These are phyloP conservation scores for Oryzias woworae DNA, from an alignment of 2,113 vertebrate species.

Conservation along the genomic window DNA sequence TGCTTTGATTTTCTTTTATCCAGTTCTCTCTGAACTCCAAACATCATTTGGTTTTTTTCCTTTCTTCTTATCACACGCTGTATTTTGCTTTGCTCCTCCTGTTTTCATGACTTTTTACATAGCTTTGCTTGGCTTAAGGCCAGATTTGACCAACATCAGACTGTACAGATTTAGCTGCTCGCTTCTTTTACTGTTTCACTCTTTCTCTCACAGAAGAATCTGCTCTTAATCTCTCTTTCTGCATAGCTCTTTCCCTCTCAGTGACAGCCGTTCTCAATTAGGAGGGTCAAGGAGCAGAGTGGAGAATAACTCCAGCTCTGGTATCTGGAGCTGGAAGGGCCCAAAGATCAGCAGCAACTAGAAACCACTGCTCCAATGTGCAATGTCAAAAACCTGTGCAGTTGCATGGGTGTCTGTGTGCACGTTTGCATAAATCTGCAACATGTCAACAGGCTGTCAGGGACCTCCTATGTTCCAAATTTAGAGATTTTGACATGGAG, in stretches of 20 bases:
- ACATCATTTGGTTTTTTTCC: constrained; percentile 10
- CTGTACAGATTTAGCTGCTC: constrained; percentile 32
- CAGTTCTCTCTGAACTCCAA: constrained; percentile 12
- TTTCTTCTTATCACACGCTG: constrained; percentile 15
- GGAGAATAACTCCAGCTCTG: constrained; percentile 70
- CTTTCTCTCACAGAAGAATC: constrained; percentile 33
- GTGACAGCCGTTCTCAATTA: constrained; percentile 79
- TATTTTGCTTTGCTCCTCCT: constrained; percentile 19
- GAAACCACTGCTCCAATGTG: constrained; percentile 50
- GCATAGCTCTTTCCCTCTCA: constrained; percentile 36
- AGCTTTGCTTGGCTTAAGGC: constrained; percentile 25
- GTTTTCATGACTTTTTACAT: constrained; percentile 26
- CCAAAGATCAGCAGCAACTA: constrained; percentile 58
- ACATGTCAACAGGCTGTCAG: constrained; percentile 62
- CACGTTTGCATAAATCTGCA: constrained; percentile 55
- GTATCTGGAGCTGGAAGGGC: constrained; percentile 67
- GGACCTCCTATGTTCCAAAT: constrained; percentile 54
- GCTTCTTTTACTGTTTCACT: constrained; percentile 30
- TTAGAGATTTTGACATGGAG: constrained; percentile 24
- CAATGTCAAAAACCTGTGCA: constrained; percentile 34
- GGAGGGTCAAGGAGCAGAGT: constrained; percentile 68
- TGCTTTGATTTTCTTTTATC: constrained; percentile 37
- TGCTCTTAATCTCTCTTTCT: constrained; percentile 28
- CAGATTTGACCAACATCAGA: constrained; percentile 34
- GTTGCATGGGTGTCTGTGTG: constrained; percentile 18